Evolutionary conservation across 2,797 vertebrate genomes (phyloP), one percentile per base, ranked within the genome.

Genomic region (Phrynocephalus forsythii): DNA sequence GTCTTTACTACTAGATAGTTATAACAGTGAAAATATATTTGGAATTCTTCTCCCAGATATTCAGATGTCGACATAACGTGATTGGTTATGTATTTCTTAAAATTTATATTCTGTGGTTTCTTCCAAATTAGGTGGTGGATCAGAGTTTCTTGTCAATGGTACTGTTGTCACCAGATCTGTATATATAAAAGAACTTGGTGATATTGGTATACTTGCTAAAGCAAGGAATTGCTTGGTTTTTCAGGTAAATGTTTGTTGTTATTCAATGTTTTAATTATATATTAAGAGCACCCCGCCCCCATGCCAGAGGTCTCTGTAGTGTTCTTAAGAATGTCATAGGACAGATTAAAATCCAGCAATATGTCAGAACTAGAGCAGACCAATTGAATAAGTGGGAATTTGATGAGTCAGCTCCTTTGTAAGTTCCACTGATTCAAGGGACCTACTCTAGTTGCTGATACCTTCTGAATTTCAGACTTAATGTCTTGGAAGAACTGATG

Each of bases 211-310:
- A 73, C 91, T 99, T 90, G 96, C 97, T 86, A 99, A 98, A 97
- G 98, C 97, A 78, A 97, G 93, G 89, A 99, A 99, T 94, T 99
- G 97, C 90, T 94, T 99, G 20, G 97, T 99, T 92, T 99, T 98
- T 94, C 99, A 99, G 98, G 99, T 99, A 92, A 95, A 95, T 83
- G 44, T 88, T 86, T 82, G 7, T 86, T 81, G 7, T 81, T 44
- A 50, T 85, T 60, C 30, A 89, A 44, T 44, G 38, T 44, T 44
- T 90, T 9, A 26, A 75, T 26, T 26, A 28, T 44, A 26, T 67
- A 87, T 10, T 22, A 48, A 83, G 18, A 15, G 18, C 11, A 26
- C 20, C 38, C 52, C 13, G 1, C 1, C 9, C 16, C 22, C 48
- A 44, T 85, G 44, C 1, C 6, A 28, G 0, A 2, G 11, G 13